Percentiles rank a stretch among this genome's conserved stretches.
Conservation (phyloP, 2,888 invertebrate genomes). For the Eupeodes luniger region DNA sequence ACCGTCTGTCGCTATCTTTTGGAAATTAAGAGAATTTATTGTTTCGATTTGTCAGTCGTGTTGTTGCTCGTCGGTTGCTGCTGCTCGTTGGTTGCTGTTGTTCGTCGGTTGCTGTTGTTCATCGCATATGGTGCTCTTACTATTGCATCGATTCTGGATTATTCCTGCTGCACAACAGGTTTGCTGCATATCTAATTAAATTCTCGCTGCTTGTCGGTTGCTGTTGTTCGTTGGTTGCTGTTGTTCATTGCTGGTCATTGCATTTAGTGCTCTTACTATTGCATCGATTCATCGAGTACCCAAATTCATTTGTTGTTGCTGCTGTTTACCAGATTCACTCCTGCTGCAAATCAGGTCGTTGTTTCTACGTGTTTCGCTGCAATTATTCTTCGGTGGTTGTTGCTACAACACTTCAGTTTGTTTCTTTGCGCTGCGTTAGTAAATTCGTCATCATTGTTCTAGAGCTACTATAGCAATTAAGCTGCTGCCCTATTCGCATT, state of each 20-base stretch:
- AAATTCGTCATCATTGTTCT: too few species aligned
- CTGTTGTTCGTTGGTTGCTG: constrained; percentile 4
- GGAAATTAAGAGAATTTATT: neutral
- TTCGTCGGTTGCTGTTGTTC: neutral
- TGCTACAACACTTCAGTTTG: too few species aligned
- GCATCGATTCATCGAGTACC: neutral
- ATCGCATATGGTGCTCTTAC: neutral
- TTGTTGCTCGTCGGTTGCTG: neutral
- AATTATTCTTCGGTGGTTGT: too few species aligned
- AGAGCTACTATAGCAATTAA: too few species aligned
- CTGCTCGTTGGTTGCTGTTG: neutral
- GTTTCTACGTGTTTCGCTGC: too few species aligned
- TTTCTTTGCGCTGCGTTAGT: too few species aligned
- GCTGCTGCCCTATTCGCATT: too few species aligned
- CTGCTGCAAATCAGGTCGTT: too few species aligned
- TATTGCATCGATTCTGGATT: neutral
- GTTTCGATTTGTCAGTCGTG: neutral
- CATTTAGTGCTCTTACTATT: neutral
- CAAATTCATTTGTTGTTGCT: constrained; percentile 13
- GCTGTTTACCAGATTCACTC: neutral
- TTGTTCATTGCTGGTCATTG: neutral
- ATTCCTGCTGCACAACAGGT: neutral
- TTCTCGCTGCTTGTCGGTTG: constrained; percentile 1
- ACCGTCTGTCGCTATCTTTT: neutral
- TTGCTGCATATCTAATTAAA: neutral